Evolutionary conservation across 2,797 vertebrate genomes (phyloP).

Genomic region (Anabas testudineus): DNA sequence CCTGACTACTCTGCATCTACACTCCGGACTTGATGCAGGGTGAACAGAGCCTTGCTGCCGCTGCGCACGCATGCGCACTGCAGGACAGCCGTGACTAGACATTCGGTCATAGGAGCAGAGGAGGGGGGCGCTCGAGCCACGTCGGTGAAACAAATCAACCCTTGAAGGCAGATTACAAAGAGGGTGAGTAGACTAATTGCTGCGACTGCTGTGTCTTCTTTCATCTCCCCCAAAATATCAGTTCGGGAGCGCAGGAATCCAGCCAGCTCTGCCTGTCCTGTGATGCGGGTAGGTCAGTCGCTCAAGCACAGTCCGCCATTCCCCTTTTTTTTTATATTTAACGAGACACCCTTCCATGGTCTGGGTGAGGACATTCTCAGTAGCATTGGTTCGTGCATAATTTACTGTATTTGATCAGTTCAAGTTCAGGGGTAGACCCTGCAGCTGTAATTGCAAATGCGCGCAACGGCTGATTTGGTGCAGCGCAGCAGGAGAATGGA

Average conservation of each 20-base stretch:
- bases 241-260: constrained; percentile 49
- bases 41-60: neutral
- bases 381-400: constrained; percentile 43
- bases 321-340: constrained; percentile 63
- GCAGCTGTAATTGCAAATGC: constrained; percentile 54
- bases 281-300: constrained; percentile 79
- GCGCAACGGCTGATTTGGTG: constrained; percentile 65
- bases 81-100: constrained; percentile 73
- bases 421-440: constrained; percentile 38
- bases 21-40: neutral
- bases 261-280: constrained; percentile 56
- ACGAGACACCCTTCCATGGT: constrained; percentile 53
- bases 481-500: constrained; percentile 61
- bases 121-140: constrained; percentile 81
- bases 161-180: constrained; percentile 74
- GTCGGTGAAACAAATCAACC: constrained; percentile 77
- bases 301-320: constrained; percentile 83
- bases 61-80: constrained; percentile 76
- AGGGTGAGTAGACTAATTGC: constrained; percentile 77
- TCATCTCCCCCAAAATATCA: constrained; percentile 35
- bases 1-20: too few species aligned
- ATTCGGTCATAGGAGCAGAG: constrained; percentile 79
- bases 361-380: constrained; percentile 25
- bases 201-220: constrained; percentile 54
- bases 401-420: constrained; percentile 44